A percentile compares a stretch with the other conserved stretches of the same genome.
These are phyloP conservation scores for Hipparchia sbordonii DNA, from an alignment of 2,888 invertebrate species.

Conservation along the genomic window DNA sequence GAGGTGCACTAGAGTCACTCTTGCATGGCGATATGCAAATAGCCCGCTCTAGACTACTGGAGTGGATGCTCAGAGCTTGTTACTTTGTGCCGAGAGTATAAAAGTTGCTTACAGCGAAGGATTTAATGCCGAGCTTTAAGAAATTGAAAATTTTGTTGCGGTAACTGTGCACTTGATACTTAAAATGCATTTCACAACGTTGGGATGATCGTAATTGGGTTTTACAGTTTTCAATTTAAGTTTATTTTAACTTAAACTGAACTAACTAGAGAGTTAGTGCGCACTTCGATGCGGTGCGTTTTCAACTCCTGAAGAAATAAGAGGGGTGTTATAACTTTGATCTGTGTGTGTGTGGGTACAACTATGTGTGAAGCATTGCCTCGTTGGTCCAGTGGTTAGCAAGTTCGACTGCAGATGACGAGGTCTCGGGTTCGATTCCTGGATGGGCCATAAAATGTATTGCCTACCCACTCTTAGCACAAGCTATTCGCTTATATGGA, in stretches of 20 bases:
- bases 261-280: background rate
- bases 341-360: too few species aligned
- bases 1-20: constrained; percentile 11
- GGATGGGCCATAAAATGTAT: too few species aligned
- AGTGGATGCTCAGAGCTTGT: constrained; percentile 28
- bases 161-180: constrained; percentile 1
- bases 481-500: too few species aligned
- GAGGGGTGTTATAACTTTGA: too few species aligned
- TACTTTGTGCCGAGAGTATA: constrained; percentile 24
- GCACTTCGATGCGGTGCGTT: too few species aligned
- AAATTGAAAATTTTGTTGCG: constrained; percentile 15
- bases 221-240: background rate
- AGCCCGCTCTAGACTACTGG: constrained; percentile 20
- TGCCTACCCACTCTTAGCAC: too few species aligned
- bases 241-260: background rate
- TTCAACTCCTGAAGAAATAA: too few species aligned
- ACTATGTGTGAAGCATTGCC: too few species aligned
- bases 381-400: too few species aligned
- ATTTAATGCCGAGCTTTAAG: constrained; percentile 14
- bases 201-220: constrained; percentile 2
- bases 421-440: too few species aligned
- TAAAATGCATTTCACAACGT: background rate
- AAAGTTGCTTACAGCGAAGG: constrained; percentile 18
- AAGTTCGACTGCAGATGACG: too few species aligned
- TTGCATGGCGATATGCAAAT: constrained; percentile 34